A percentile compares a stretch with the other conserved stretches of the same genome.
Evolutionary conservation across 2,888 invertebrate genomes (phyloP).

Genomic region (Drosophila setosimentum): DNA sequence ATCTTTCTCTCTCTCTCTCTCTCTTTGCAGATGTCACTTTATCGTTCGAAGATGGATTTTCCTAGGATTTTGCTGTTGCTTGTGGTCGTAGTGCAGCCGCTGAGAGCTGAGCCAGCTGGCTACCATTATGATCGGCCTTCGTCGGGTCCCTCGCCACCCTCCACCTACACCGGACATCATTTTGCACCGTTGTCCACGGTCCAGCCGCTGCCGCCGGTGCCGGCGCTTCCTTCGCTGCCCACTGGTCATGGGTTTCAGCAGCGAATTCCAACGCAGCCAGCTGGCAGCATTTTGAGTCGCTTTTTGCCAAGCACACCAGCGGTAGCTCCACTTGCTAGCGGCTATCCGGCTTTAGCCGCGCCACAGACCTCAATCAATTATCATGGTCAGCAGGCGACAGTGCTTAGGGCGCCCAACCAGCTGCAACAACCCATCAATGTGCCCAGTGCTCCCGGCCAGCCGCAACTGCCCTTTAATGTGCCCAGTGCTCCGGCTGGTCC

Average conservation of each 20-base stretch:
- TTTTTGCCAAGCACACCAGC: slow-evolving; percentile 37
- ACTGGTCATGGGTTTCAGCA: slow-evolving; percentile 65
- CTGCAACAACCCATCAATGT: slow-evolving; percentile 10
- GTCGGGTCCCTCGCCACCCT: slow-evolving; percentile 45
- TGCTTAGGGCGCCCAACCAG: slow-evolving; percentile 8
- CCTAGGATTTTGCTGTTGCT: slow-evolving; percentile 38
- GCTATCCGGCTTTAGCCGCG: slow-evolving; percentile 46
- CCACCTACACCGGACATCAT: slow-evolving; percentile 61
- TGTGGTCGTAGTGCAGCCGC: slow-evolving; percentile 27
- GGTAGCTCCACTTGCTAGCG: slow-evolving; percentile 21
- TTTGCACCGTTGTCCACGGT: slow-evolving; percentile 76
- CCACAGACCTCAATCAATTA: slow-evolving; percentile 34
- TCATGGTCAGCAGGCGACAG: slow-evolving; percentile 39
- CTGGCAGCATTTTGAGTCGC: slow-evolving; percentile 40
- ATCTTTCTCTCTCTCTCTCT: slow-evolving; percentile 5
- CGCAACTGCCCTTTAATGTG: slow-evolving; percentile 55
- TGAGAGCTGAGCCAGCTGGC: slow-evolving; percentile 51
- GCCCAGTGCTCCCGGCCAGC: slow-evolving; percentile 12
- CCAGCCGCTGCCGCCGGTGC: slow-evolving; percentile 81
- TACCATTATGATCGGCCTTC: slow-evolving; percentile 73
- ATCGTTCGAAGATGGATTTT: slow-evolving; percentile 22
- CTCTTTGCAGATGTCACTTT: slow-evolving; percentile 57
- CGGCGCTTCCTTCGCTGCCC: slow-evolving; percentile 77
- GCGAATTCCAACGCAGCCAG: slow-evolving; percentile 45
- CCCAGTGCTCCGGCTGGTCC: slow-evolving; percentile 47